Evolutionary conservation across 2,888 invertebrate genomes (phyloP), one percentile per base, ranked within the genome.

Genomic region (Morinoia aosen): DNA sequence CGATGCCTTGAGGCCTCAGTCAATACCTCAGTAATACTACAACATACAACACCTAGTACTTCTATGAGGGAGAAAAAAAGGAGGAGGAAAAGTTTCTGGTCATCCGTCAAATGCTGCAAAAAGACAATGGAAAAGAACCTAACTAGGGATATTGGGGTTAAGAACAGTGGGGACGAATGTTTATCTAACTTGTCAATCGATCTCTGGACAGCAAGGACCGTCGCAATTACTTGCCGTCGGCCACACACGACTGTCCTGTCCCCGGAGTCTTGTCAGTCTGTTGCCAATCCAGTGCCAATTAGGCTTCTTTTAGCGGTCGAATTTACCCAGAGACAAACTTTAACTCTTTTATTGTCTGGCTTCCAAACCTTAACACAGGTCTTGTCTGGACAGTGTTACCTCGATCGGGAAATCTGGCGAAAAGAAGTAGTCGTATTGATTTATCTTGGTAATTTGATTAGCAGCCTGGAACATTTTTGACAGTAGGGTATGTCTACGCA

Each of bases 241-340:
- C 76, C 8, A 33, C 76, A 76, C 61, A 33, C 76, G 33, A 33
- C 76, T 10, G 8, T 33, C 33, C 76, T 76, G 76, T 33, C 76
- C 76, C 33, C 25, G 19, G 25, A 33, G 76, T 76, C 76, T 76
- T 33, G 76, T 76, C 76, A 76, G 76, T 33, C 76, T 33, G 76
- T 76, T 76, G 76, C 76, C 76, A 76, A 76, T 76, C 76, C 76
- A 76, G 76, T 76, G 76, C 33, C 76, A 76, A 33, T 76, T 76
- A 76, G 76, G 76, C 25, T 14, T 10, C 25, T 76, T 76, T 76
- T 76, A 76, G 76, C 33, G 19, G 33, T 33, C 25, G 76, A 76
- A 76, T 76, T 76, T 19, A 33, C 33, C 76, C 19, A 76, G 33
- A 33, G 76, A 33, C 76, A 76, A 33, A 76, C 76, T 76, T 76